Conservation (phyloP, 2,888 invertebrate genomes). For the Ditylenchus weischeri region DNA sequence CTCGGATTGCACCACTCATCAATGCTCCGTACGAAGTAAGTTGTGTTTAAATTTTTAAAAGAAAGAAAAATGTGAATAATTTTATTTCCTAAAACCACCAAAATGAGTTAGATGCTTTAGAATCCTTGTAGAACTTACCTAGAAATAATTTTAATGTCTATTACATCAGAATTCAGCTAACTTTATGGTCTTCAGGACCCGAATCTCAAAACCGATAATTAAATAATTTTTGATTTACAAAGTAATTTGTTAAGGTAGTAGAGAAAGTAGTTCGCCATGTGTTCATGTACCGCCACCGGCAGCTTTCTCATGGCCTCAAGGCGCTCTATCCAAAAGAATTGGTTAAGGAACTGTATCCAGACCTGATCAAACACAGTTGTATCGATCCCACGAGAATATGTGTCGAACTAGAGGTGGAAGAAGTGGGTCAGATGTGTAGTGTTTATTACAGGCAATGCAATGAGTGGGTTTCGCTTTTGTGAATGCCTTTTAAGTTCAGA, state of each 20-base stretch:
- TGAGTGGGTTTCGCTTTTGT: slow-evolving; percentile 30
- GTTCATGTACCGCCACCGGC: slow-evolving; percentile 84
- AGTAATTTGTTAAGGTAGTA: slow-evolving; percentile 64
- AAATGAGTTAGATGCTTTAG: too few relatives aligned
- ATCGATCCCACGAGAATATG: slow-evolving; percentile 35
- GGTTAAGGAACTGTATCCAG: slow-evolving; percentile 46
- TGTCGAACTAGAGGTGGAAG: slow-evolving; percentile 48
- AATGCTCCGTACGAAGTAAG: slow-evolving; percentile 71
- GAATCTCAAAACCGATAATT: too few relatives aligned
- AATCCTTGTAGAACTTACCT: too few relatives aligned
- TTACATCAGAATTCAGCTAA: neutral
- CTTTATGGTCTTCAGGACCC: too few relatives aligned
- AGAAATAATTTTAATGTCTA: too few relatives aligned
- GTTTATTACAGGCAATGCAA: slow-evolving; percentile 53
- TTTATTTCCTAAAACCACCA: too few relatives aligned
- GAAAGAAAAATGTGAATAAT: slow-evolving; percentile 1
- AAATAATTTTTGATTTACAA: neutral
- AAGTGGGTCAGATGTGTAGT: slow-evolving; percentile 50
- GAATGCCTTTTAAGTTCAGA: neutral
- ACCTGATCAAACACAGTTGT: slow-evolving; percentile 41
- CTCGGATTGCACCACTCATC: slow-evolving; percentile 74
- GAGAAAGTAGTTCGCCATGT: slow-evolving; percentile 83
- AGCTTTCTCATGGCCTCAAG: slow-evolving; percentile 60
- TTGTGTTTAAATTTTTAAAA: slow-evolving; percentile 9
- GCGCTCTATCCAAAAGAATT: slow-evolving; percentile 53